Base-by-base conservation (phyloP, 2,113 vertebrate species). In the Colistium nudipinnis region DNA sequence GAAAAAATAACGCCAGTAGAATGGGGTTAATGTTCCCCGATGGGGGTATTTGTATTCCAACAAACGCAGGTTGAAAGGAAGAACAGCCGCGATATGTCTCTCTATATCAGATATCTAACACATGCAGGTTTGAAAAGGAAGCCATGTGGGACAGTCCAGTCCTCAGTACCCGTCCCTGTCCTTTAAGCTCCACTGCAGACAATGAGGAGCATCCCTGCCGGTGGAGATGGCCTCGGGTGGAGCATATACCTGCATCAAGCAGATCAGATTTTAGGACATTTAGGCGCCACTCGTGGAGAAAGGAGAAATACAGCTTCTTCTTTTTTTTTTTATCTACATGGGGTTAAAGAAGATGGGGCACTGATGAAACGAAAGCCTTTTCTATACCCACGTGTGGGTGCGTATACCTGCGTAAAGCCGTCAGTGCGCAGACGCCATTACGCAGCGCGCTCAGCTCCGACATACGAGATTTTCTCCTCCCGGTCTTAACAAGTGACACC, bases 1-100 rank as follows among this genome's bases (percentile, higher is more conserved):
- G 25, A 66, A 51, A 51, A 48, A 64, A 62, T 51, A 47, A 70
- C 9, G 43, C 52, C 62, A 62, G 27, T 38, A 62, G 56, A 70
- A 61, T 59, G 68, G 61, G 45, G 28, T 70, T 69, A 52, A 65
- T 67, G 79, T 20, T 35, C 44, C 54, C 60, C 4, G 8, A 87
- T 88, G 76, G 17, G 78, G 78, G 87, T 90, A 77, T 89, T 89
- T 90, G 70, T 84, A 79, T 84, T 87, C 88, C 76, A 77, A 36
- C 61, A 27, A 65, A 48, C 47, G 27, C 31, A 51, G 62, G 52
- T 55, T 76, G 66, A 79, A 76, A 82, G 77, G 51, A 65, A 48
- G 35, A 70, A 28, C 39, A 62, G 51, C 70, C 78, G 56, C 49
- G 67, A 73, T 70, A 64, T 64, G 63, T 62, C 60, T 63, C 76